Evolutionary conservation across 2,797 vertebrate species (phyloP).

Genomic region (Chromobotia macracanthus): DNA sequence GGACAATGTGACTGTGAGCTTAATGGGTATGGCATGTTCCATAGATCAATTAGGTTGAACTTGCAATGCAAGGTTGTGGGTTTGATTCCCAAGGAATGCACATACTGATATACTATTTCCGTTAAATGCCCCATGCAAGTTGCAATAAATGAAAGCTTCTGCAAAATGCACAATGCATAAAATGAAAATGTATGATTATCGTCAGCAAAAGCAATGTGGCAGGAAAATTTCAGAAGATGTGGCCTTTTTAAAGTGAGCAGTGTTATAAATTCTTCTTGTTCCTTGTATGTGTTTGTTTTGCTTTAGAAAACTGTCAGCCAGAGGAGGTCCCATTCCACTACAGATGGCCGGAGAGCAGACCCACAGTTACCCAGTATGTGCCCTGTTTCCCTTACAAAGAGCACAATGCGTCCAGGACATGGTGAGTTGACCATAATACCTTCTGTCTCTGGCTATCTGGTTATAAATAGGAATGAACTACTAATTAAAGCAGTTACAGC

Average conservation of each 20-base stretch:
- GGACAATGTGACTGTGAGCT: conserved; percentile 67
- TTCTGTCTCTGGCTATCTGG: background rate
- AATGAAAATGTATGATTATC: background rate
- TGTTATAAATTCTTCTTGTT: background rate
- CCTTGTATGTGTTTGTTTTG: background rate
- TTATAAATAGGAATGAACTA: background rate
- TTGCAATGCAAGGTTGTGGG: background rate
- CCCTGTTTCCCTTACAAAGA: conserved; percentile 83
- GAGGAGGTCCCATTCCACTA: conserved; percentile 79
- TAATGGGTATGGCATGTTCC: conserved; percentile 77
- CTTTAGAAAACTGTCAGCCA: conserved; percentile 78
- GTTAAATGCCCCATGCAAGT: background rate
- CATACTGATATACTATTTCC: background rate
- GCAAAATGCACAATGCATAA: background rate
- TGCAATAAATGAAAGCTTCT: background rate
- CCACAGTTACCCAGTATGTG: conserved; percentile 71
- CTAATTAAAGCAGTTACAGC: background rate
- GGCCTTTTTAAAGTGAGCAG: no score
- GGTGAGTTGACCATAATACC: conserved; percentile 74
- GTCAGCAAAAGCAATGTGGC: background rate
- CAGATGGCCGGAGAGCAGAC: conserved; percentile 80
- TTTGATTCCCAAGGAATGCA: background rate
- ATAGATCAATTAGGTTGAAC: background rate
- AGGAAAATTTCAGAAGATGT: background rate
- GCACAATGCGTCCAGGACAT: conserved; percentile 81